Percentiles rank a stretch among this genome's conserved stretches.
Conservation (phyloP, 1,140 invertebrate species). For the Drosophila oshimai region DNA sequence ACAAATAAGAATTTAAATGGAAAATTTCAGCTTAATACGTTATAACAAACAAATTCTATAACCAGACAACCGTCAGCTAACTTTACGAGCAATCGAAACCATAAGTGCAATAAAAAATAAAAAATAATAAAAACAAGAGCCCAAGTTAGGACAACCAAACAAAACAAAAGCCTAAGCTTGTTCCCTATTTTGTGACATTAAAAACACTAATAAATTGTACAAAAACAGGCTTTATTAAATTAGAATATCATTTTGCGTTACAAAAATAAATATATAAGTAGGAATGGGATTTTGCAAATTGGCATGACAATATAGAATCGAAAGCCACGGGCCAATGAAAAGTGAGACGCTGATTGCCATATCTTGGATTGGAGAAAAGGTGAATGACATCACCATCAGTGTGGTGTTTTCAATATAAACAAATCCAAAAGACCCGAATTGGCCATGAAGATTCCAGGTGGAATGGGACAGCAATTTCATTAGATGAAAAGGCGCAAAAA, state of each 20-base stretch:
- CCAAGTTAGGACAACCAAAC: neutral
- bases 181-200: neutral
- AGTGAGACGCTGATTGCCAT: neutral
- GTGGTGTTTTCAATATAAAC: neutral
- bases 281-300: conserved; percentile 3
- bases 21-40: too few relatives aligned
- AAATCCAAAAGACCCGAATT: neutral
- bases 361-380: conserved; percentile 1
- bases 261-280: too few relatives aligned
- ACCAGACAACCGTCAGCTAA: too few relatives aligned
- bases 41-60: too few relatives aligned
- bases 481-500: neutral
- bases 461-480: conserved; percentile 6
- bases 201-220: neutral
- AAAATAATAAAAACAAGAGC: neutral
- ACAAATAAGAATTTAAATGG: too few relatives aligned
- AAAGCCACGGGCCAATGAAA: neutral
- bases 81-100: neutral
- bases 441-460: conserved; percentile 5
- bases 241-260: conserved; percentile 1
- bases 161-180: too few relatives aligned
- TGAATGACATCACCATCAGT: conserved; percentile 10
- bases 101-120: neutral
- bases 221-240: neutral
- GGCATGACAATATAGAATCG: conserved; percentile 29